Evolutionary conservation across 2,113 vertebrate genomes (phyloP), one percentile per base, ranked within the genome.

Genomic region (Sander lucioperca): DNA sequence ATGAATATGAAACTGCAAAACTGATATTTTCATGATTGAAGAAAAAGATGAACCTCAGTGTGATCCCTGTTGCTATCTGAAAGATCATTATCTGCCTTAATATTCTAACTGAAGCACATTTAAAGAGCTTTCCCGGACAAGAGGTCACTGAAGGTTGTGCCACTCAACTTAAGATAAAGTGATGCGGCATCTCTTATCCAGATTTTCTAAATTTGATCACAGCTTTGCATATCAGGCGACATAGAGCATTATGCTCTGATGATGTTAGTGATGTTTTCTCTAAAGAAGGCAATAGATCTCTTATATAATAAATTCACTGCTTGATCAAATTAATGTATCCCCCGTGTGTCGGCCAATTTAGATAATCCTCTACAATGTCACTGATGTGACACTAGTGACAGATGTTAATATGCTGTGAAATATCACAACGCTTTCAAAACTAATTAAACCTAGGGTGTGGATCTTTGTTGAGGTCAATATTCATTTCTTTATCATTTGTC

Each of bases 391-490:
- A 43, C 81, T 39, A 19, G 59, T 58, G 80, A 82, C 70, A 67
- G 75, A 77, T 61, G 63, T 58, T 85, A 77, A 84, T 78, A 48
- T 65, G 68, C 82, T 13, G 61, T 74, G 80, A 90, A 89, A 86
- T 75, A 84, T 90, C 70, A 50, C 77, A 70, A 57, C 74, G 33
- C 59, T 58, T 86, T 68, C 80, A 84, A 75, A 87, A 79, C 81
- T 88, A 80, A 92, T 82, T 89, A 77, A 85, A 69, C 57, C 75
- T 33, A 33, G 33, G 73, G 36, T 73, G 62, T 75, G 56, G 51
- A 79, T 86, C 83, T 86, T 74, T 78, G 82, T 86, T 66, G 65
- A 66, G 33, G 80, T 88, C 81, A 78, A 74, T 88, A 64, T 70
- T 83, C 71, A 80, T 92, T 87, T 65, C 76, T 84, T 80, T 72